Base-by-base conservation (phyloP, 1,140 invertebrate genomes). In the Ips nitidus region DNA sequence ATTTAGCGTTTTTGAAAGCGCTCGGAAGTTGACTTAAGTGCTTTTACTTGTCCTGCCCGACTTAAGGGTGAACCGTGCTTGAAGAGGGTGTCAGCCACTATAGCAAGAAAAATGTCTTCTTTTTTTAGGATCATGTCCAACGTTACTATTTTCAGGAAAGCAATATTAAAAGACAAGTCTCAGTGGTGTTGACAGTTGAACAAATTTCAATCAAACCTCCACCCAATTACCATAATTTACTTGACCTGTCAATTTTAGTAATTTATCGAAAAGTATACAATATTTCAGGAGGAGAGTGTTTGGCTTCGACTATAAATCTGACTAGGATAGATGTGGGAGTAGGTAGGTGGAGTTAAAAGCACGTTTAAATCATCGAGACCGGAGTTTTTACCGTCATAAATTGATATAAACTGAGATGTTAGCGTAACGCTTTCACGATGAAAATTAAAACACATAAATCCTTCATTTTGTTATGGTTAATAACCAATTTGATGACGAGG, bases 301-400 rank as follows among this genome's bases (percentile, higher is more conserved):
- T 8, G 22, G 6, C 7, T 50, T 22, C 1, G 45, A 6, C 6
- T 2, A 50, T 50, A 50, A 50, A 50, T 50, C 7, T 50, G 2
- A 1, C 6, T 2, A 50, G 22, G 45, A 50, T 50, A 22, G 45
- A 50, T 50, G 45, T 50, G 45, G 45, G 45, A 50, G 22, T 62
- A 40, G 50, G 60, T 52, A 50, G 60, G 60, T 50, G 60, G 45
- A 62, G 60, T 62, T 50, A 62, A 62, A 62, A 45, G 60, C 45
- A 4, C n/a, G 36, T 38, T 50, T 62, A 62, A 62, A 62, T 62
- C 60, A 4, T 59, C n/a, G 53, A 22, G 45, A 50, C 22, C 22
- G 45, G 22, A 22, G 22, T 22, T 22, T 22, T 22, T 22, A 22
- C 22, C 22, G 22, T 22, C 22, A 22, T 22, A 22, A 22, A 22